Base-by-base conservation (phyloP, 2,113 vertebrate species). In the Paraplagusia blochii region DNA sequence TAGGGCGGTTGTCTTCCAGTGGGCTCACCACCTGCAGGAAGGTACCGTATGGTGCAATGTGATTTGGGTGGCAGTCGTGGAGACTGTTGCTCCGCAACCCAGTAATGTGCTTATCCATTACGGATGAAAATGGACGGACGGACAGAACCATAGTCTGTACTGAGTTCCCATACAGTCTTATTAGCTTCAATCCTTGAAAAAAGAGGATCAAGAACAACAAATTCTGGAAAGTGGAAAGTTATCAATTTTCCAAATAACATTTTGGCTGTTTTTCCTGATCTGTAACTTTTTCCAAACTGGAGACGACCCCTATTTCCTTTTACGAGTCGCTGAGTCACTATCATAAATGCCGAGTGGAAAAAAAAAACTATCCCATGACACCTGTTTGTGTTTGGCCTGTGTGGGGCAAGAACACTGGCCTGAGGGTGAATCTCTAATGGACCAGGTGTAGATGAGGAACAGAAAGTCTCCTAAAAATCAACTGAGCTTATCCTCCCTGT, bases 221-320 rank as follows among this genome's bases (percentile, higher is more conserved):
- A 77, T 46, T 42, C n/a, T n/a, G n/a, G n/a, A n/a, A n/a, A 18
- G 46, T 76, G 58, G 66, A 75, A 79, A 75, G 55, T 74, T 82
- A 67, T 68, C 29, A 39, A 42, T 54, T 54, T 66, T 58, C 69
- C 74, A 75, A 16, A 44, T 62, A 50, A 75, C 50, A 57, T 14
- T 72, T 66, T 63, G 39, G 53, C 69, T 58, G 51, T 53, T 48
- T 34, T 18, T 22, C 49, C 66, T 69, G 81, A 43, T 71, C 56
- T 50, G 44, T 7, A 52, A 53, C 34, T 9, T 42, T 76, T 70
- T 56, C 49, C 58, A 55, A 72, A 65, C 69, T 39, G 40, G 53
- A 74, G 72, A 67, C 82, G 80, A 82, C 78, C 68, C 70, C 57
- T 56, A 6, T 53, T 74, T 85, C 80, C n/a, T n/a, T 82, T 83